Evolutionary conservation across 2,888 invertebrate species (phyloP), one percentile per base, ranked within the genome.

Genomic region (Ptychoptera albimana): DNA sequence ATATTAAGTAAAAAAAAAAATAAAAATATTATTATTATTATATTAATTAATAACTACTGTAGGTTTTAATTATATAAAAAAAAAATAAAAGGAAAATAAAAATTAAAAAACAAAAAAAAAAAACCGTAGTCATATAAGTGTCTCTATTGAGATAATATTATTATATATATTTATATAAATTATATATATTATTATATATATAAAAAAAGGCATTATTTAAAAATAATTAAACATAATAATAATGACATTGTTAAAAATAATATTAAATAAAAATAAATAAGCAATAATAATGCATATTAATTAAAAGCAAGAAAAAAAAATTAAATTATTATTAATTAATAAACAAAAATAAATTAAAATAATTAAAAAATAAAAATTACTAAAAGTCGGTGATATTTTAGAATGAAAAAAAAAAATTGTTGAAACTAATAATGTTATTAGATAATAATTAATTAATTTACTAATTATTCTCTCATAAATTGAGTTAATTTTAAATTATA

Each of bases 381-480:
- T 42, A 30, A 42, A 34, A 35, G 42, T 42, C 42, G 42, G 36
- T 42, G 42, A 42, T 42, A 42, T 42, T 42, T 42, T 42, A 42
- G 42, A 35, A 23, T 23, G 23, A 23, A 23, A 42, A 42, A 41
- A 41, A 40, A 30, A 39, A 42, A 35, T 35, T 40, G 40, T 40
- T 40, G 40, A 40, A 23, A 23, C 23, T 23, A 23, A 23, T 23
- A 23, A 23, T 23, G 23, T 23, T 23, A 23, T 23, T 23, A 23
- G 23, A 23, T 23, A 23, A 23, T 23, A 23, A 23, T 23, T 23
- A 14, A 30, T 42, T 34, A 42, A 34, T 34, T 10, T 42, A 34
- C 34, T 16, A 35, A 23, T 29, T 12, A 40, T 11, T 31, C 14
- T 40, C 13, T 15, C 30, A 31, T 32, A 15, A 32, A 40, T 13